Percentiles rank a stretch among this genome's conserved stretches.
Evolutionary conservation across 2,113 vertebrate species (phyloP).

Genomic region (Mesocricetus auratus): DNA sequence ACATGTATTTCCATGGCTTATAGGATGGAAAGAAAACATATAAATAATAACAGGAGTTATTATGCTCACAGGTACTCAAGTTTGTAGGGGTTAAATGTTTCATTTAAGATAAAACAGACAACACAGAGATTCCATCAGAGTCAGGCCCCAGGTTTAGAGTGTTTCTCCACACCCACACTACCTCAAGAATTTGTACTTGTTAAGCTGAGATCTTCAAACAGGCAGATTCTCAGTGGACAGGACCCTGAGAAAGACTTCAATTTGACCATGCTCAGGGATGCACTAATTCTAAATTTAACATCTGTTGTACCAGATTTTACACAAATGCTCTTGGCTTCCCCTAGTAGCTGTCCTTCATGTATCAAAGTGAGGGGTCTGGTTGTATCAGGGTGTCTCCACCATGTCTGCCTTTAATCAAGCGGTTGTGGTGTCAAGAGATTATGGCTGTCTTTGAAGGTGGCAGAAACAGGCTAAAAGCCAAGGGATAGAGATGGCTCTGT

Average conservation of each 20-base stretch:
- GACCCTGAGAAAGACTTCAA: not conserved
- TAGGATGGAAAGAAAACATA: not conserved
- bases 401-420: slow-evolving; percentile 54
- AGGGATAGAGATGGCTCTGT: not conserved
- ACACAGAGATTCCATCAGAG: not conserved
- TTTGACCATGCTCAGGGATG: not conserved
- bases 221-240: not conserved
- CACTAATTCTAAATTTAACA: not conserved
- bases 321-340: not conserved
- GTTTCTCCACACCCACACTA: not conserved
- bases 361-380: not conserved
- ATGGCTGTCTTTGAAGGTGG: not conserved
- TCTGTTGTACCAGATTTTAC: not conserved
- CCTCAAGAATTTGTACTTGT: not conserved
- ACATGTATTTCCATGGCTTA: not conserved
- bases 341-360: not conserved
- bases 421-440: not conserved
- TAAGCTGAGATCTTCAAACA: not conserved
- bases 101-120: not conserved
- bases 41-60: not conserved
- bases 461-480: not conserved
- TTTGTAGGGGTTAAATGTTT: not conserved
- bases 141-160: not conserved
- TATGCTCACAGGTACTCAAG: not conserved
- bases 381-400: not conserved